Conservation (phyloP, 2,888 invertebrate genomes). For the Dinocampus coccinellae region DNA sequence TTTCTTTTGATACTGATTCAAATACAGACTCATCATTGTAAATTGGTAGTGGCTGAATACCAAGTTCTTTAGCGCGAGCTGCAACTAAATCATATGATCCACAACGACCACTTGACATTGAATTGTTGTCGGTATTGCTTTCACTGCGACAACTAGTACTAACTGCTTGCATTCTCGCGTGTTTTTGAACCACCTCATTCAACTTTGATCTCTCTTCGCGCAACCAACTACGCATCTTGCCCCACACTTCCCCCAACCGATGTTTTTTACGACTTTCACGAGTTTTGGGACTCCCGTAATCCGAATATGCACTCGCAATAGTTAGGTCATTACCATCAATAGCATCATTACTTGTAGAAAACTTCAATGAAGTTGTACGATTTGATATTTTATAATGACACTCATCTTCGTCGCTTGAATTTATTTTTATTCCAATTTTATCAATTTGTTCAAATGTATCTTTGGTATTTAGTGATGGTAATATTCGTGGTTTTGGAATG, state of each 20-base stretch:
- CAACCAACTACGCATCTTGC: conserved; percentile 61
- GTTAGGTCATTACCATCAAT: not conserved
- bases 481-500: conserved; percentile 48
- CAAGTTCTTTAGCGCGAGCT: conserved; percentile 50
- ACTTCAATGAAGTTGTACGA: not conserved
- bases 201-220: conserved; percentile 59
- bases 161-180: conserved; percentile 61
- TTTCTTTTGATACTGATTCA: conserved; percentile 52
- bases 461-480: not conserved
- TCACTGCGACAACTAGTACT: conserved; percentile 50
- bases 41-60: conserved; percentile 42
- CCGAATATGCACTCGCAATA: conserved; percentile 51
- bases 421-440: not conserved
- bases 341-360: not conserved
- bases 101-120: conserved; percentile 36
- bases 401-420: not conserved
- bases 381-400: not conserved
- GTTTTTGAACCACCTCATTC: conserved; percentile 60
- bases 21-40: conserved; percentile 60
- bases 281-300: conserved; percentile 51
- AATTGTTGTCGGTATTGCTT: conserved; percentile 31
- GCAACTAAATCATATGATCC: conserved; percentile 62
- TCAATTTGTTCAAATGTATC: not conserved
- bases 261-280: conserved; percentile 39
- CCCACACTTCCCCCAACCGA: conserved; percentile 61